These are phyloP conservation scores for Crepidodera aurea DNA, from an alignment of 2,888 invertebrate genomes.

Conservation along the genomic window DNA sequence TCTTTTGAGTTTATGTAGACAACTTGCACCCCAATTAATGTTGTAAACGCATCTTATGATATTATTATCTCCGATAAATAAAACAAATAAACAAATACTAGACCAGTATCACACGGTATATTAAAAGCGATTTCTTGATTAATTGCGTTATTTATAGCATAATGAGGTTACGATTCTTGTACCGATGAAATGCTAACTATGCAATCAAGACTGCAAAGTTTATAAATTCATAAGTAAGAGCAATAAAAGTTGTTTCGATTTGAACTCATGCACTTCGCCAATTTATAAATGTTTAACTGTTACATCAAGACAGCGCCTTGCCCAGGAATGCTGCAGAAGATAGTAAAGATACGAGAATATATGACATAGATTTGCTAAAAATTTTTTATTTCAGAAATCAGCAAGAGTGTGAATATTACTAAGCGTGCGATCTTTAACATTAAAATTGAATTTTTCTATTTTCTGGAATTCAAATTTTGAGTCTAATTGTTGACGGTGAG, in stretches of 20 bases:
- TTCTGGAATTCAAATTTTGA: no score
- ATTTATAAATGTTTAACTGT: slow-evolving; percentile 47
- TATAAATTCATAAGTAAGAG: slow-evolving; percentile 28
- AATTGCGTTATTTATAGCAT: slow-evolving; percentile 27
- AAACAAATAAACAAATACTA: no score
- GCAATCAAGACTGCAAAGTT: slow-evolving; percentile 24
- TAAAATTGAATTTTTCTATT: neutral
- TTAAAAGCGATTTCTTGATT: slow-evolving; percentile 18
- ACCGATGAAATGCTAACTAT: slow-evolving; percentile 28
- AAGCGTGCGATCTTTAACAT: neutral
- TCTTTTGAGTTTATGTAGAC: no score
- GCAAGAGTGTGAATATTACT: neutral
- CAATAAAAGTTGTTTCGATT: slow-evolving; percentile 36
- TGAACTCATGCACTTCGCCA: slow-evolving; percentile 47
- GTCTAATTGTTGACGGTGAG: no score
- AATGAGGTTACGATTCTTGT: slow-evolving; percentile 24
- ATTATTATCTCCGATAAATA: no score
- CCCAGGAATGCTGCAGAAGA: slow-evolving; percentile 45
- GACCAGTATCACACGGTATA: neutral
- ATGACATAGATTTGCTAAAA: slow-evolving; percentile 9
- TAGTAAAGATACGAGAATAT: slow-evolving; percentile 29
- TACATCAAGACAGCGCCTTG: slow-evolving; percentile 45
- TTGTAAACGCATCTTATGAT: no score
- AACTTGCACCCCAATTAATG: no score
- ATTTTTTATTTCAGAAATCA: neutral